phyloP scores from a whole-genome alignment of 1,140 invertebrate species.

The Holcopasites calliopsidis region DNA sequence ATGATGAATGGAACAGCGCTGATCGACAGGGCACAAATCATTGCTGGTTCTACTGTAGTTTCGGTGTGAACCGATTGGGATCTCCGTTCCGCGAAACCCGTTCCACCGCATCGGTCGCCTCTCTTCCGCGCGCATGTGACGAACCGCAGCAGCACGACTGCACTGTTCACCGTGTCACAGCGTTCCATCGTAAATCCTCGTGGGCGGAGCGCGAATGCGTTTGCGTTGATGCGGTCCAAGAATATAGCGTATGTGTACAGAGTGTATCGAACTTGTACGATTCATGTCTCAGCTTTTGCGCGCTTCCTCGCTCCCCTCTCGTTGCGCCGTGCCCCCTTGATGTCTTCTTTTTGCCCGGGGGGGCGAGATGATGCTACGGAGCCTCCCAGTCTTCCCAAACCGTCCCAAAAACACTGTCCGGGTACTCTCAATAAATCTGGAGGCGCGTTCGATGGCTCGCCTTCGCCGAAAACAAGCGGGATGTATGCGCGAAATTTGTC shows the following conservation, averaged over 20 bases:
- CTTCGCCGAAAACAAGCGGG: neutral
- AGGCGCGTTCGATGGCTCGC: neutral
- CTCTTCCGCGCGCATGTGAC: constrained; percentile 57
- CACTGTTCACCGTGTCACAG: constrained; percentile 37
- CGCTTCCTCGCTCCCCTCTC: neutral
- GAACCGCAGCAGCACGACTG: constrained; percentile 47
- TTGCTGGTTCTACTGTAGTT: constrained; percentile 48
- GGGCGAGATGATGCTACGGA: too few relatives aligned
- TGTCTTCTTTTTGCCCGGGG: neutral
- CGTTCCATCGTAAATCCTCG: constrained; percentile 58
- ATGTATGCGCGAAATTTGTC: constrained; percentile 21
- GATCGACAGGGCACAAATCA: constrained; percentile 65
- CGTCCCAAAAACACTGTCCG: too few relatives aligned
- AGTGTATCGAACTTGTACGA: constrained; percentile 27
- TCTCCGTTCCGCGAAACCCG: constrained; percentile 69
- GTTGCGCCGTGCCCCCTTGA: neutral
- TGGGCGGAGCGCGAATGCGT: constrained; percentile 54
- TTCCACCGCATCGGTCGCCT: constrained; percentile 52
- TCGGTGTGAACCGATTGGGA: constrained; percentile 53
- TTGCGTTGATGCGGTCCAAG: constrained; percentile 54
- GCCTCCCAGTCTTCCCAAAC: too few relatives aligned
- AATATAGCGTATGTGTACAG: constrained; percentile 43
- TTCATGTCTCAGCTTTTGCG: neutral
- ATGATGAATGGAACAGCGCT: constrained; percentile 50
- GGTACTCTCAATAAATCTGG: neutral